A percentile compares a stretch with the other conserved stretches of the same genome.
Conservation (phyloP, 2,113 vertebrate genomes). For the Dolichallabes microphthalmus region DNA sequence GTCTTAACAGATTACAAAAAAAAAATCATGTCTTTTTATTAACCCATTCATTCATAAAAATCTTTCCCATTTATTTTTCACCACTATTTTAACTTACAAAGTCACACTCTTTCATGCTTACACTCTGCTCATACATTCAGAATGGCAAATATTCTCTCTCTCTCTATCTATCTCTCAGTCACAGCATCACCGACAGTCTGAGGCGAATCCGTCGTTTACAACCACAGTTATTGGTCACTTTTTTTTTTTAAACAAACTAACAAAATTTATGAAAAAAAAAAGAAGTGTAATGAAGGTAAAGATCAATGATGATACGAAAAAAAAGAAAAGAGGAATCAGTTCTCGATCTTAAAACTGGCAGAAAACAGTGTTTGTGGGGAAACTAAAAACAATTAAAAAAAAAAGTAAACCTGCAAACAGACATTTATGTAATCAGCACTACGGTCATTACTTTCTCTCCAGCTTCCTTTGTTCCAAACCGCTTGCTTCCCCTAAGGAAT, state of each 20-base stretch:
- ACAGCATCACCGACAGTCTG: conserved; percentile 44
- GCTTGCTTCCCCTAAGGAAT: conserved; percentile 46
- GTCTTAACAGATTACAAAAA: conserved; percentile 6
- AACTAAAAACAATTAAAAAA: conserved; percentile 20
- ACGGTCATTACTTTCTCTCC: conserved; percentile 55
- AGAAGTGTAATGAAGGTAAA: conserved; percentile 29
- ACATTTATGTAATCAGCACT: conserved; percentile 47
- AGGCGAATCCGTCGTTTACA: conserved; percentile 50
- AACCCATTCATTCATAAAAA: conserved; percentile 16
- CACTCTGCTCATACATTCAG: conserved; percentile 41
- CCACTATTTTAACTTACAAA: conserved; percentile 22
- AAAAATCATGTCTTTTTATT: conserved; percentile 4
- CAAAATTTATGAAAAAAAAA: conserved; percentile 32
- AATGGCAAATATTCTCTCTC: conserved; percentile 24
- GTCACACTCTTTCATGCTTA: not conserved
- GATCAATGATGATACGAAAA: conserved; percentile 39
- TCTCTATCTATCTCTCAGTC: conserved; percentile 10
- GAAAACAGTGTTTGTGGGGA: conserved; percentile 26
- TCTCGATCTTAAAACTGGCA: conserved; percentile 47
- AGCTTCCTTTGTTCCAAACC: conserved; percentile 20
- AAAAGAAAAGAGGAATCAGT: conserved; percentile 44
- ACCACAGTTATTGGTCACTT: conserved; percentile 65
- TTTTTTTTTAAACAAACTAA: conserved; percentile 39
- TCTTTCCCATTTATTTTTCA: conserved; percentile 4
- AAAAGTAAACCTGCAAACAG: conserved; percentile 13